phyloP scores from a whole-genome alignment of 2,113 vertebrate genomes.

The Actenoides lindsayi region DNA sequence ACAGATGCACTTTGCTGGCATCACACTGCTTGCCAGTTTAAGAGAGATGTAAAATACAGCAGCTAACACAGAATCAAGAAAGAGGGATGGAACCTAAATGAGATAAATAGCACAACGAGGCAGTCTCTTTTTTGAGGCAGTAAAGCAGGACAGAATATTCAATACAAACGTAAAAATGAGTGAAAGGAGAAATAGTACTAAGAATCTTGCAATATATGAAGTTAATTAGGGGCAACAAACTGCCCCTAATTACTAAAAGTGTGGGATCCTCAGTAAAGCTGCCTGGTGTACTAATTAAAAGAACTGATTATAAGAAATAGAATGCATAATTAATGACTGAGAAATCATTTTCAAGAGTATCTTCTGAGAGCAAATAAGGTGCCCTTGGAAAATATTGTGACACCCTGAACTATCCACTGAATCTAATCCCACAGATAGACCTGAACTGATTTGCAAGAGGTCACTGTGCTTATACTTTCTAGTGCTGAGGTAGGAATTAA shows the following conservation, averaged over 20 bases:
- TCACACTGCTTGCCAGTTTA: not conserved
- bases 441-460: not conserved
- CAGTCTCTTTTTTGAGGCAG: not conserved
- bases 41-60: not conserved
- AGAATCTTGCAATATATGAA: conserved; percentile 10
- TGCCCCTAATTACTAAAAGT: conserved; percentile 52
- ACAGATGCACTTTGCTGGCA: not conserved
- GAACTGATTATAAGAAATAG: conserved; percentile 45
- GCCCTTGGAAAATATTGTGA: conserved; percentile 40
- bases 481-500: not conserved
- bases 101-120: not conserved
- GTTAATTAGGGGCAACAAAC: conserved; percentile 61
- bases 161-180: conserved; percentile 17
- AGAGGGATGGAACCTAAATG: not conserved
- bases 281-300: conserved; percentile 54
- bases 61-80: not conserved
- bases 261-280: conserved; percentile 33
- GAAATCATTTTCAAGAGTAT: conserved; percentile 19
- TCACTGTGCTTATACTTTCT: not conserved
- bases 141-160: conserved; percentile 24
- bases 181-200: conserved; percentile 23
- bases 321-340: conserved; percentile 58
- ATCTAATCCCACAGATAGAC: not conserved
- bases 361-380: conserved; percentile 35
- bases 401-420: not conserved